These are phyloP conservation scores for Spinus olivaceus DNA, from an alignment of 2,797 vertebrate species.

Conservation along the genomic window DNA sequence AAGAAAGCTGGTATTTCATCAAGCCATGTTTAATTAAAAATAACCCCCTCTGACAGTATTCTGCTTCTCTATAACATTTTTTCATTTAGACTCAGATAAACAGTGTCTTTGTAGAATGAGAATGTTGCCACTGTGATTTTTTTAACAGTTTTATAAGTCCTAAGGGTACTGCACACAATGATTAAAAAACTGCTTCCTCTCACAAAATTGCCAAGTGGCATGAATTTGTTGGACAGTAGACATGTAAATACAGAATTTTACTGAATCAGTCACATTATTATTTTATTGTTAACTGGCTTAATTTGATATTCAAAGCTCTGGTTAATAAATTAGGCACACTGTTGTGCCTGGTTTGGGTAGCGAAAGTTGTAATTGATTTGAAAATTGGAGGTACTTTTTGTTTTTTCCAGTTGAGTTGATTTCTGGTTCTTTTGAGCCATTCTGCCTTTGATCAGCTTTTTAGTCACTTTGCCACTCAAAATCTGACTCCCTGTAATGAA, in stretches of 20 bases:
- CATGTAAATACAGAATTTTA: neutral
- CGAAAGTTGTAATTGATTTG: neutral
- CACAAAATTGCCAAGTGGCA: neutral
- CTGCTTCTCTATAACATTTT: neutral
- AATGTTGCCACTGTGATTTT: neutral
- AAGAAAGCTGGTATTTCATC: neutral
- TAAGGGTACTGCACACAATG: neutral
- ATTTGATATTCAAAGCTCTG: neutral
- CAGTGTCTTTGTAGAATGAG: neutral
- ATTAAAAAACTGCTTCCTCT: neutral
- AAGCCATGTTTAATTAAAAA: neutral
- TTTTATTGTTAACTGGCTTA: neutral
- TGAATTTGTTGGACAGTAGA: neutral
- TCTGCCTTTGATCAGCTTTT: neutral
- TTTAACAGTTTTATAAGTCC: neutral
- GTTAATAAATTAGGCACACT: neutral
- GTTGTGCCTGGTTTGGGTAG: neutral
- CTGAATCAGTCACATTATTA: neutral
- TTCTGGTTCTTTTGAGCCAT: neutral
- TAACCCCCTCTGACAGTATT: neutral
- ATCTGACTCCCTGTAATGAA: neutral
- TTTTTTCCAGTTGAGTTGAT: neutral
- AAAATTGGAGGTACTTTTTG: neutral
- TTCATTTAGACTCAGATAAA: neutral
- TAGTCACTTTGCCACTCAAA: neutral